Evolutionary conservation across 2,113 vertebrate species (phyloP), one percentile per base, ranked within the genome.

Genomic region (Campylomormyrus numenius): DNA sequence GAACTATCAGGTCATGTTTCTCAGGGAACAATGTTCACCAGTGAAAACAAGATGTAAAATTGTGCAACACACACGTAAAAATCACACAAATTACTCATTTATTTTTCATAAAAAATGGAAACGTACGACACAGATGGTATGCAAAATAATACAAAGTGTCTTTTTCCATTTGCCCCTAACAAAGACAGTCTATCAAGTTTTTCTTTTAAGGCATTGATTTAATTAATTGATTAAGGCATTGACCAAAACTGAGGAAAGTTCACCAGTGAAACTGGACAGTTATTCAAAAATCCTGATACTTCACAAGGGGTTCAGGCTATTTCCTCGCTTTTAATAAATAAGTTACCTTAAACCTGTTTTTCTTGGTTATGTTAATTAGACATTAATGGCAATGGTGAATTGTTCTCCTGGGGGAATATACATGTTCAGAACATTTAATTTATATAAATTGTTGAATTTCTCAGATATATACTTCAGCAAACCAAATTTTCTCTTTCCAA

Each of bases 11-110:
- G 91, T 95, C 62, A 66, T 11, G 9, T 95, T 96, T 95, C 95
- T 95, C 88, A 88, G 90, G 83, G 90, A 92, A 90, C 35, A 91
- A 89, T 94, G 94, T 95, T 96, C 95, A 96, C 96, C 96, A 96
- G 94, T 94, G 94, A 93, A 94, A 96, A 94, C 87, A 95, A 66
- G 56, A 88, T 52, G 24, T 70, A 89, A 89, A 87, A 39, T 39
- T 74, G 31, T 62, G 77, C 42, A 66, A 84, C 70, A 89, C 45
- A 91, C 86, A 19, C 31, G 27, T 89, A 46, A 89, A 83, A 74
- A 56, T 42, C 80, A 89, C 74, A 74, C 24, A 52, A 52, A 85
- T 52, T 1, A 50, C 46, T 83, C 1, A 31, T 87, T 87, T 87
- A 87, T 87, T 86, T 80, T 46, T 85, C 53, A 62, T 45, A 87